Percentiles rank a stretch among this genome's conserved stretches.
Evolutionary conservation across 1,140 invertebrate genomes (phyloP).

Genomic region (Sitodiplosis mosellana): DNA sequence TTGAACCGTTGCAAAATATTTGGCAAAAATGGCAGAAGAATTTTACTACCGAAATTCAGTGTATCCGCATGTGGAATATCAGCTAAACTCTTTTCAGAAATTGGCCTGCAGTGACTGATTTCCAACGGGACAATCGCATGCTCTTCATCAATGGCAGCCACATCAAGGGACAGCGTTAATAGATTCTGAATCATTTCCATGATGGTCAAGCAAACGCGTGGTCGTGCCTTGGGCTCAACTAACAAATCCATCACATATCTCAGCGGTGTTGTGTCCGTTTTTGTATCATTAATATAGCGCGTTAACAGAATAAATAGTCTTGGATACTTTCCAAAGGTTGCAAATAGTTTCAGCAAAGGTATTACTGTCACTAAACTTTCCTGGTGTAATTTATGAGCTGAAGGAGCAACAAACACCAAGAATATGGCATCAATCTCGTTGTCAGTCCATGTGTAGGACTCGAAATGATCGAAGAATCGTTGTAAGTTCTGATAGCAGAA

Average conservation of each 20-base stretch:
- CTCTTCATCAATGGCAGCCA: conserved; percentile 30
- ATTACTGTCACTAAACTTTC: conserved; percentile 75
- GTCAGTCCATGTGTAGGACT: conserved; percentile 49
- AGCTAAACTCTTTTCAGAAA: conserved; percentile 12
- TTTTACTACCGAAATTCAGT: conserved; percentile 50
- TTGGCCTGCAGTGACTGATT: conserved; percentile 16
- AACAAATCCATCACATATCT: conserved; percentile 50
- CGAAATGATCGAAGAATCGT: conserved; percentile 64
- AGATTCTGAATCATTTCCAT: conserved; percentile 65
- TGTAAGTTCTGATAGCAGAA: conserved; percentile 36
- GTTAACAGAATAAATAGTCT: conserved; percentile 53
- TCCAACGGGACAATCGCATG: conserved; percentile 16
- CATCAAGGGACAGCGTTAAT: conserved; percentile 36
- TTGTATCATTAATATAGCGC: conserved; percentile 31
- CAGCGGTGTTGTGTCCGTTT: conserved; percentile 31
- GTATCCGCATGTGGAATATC: conserved; percentile 21
- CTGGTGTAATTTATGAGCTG: conserved; percentile 49
- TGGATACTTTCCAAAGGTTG: conserved; percentile 55
- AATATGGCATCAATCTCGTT: conserved; percentile 59
- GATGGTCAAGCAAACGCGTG: conserved; percentile 46
- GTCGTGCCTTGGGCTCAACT: conserved; percentile 39
- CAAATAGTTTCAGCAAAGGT: conserved; percentile 56
- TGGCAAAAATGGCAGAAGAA: conserved; percentile 54
- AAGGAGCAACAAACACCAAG: conserved; percentile 61
- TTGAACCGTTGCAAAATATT: conserved; percentile 53